phyloP scores from a whole-genome alignment of 2,113 vertebrate genomes.

The Glaucidium brasilianum region DNA sequence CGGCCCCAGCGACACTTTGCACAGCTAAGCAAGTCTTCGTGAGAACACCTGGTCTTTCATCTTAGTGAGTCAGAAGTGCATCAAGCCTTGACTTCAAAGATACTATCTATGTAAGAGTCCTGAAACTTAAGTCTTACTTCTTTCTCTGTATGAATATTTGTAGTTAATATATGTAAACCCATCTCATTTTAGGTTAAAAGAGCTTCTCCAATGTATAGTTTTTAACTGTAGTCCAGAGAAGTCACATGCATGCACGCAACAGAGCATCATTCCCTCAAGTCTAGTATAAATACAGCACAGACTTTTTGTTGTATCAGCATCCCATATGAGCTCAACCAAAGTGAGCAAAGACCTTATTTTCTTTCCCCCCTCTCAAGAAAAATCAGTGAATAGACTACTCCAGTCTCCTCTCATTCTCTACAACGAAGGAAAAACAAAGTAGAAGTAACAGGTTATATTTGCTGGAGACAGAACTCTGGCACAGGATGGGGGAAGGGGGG shows the following conservation, averaged over 20 bases:
- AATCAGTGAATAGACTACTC: not conserved
- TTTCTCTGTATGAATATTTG: not conserved
- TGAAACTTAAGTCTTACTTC: not conserved
- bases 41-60: not conserved
- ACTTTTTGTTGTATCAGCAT: not conserved
- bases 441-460: not conserved
- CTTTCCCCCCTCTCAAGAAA: not conserved
- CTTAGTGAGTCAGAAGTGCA: not conserved
- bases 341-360: not conserved
- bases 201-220: not conserved
- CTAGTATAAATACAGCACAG: not conserved
- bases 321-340: not conserved
- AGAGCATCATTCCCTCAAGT: not conserved
- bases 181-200: not conserved
- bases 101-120: not conserved
- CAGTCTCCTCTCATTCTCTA: not conserved
- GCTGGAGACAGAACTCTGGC: not conserved
- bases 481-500: too few species aligned
- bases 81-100: constrained; percentile 19
- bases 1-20: not conserved
- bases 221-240: not conserved
- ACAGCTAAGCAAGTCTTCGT: not conserved
- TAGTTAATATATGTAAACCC: not conserved
- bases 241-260: not conserved
- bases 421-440: not conserved